Base-by-base conservation (phyloP, 1,140 invertebrate genomes). In the Rhopalosiphum padi region DNA sequence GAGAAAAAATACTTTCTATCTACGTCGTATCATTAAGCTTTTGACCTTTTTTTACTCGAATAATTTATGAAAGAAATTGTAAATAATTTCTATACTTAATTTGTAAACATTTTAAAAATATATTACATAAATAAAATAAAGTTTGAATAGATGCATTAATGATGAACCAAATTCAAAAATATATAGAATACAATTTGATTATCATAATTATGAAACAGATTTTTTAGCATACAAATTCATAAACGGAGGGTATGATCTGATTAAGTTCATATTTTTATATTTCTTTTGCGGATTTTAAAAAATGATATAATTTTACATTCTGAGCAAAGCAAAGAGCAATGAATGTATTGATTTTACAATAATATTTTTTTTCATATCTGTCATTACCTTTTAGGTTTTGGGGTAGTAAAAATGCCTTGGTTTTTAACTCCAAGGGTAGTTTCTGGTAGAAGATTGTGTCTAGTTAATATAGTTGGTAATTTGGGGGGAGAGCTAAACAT, bases 41-140 rank as follows among this genome's bases (percentile, higher is more conserved):
- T 68, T 15, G 60, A 68, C 60, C 60, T 30, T 30, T 68, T 68
- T 68, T 68, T 68, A 30, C 30, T 68, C 25, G 25, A 68, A 68
- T 68, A 68, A 68, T 68, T 68, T 68, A 68, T 15, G 30, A 68
- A 4, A 68, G 60, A 68, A 30, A 68, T 68, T 5, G 11, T 68
- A 68, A 68, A n/a, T 68, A 68, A 68, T 68, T 68, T 68, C 60
- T 68, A 68, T 68, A 68, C 60, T 68, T 68, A 68, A 68, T 68
- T 68, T 68, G 60, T 68, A n/a, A 68, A 30, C 9, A 68, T 68
- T 68, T 68, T 68, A 30, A 68, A 68, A n/a, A 68, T 68, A 30
- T 8, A 68, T 30, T 11, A 15, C 30, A n/a, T 68, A n/a, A 30
- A 68, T 68, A 68, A 68, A 68, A 68, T 68, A n/a, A 30, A 68